These are phyloP conservation scores for Cyphomyrus discorhynchus DNA, from an alignment of 2,113 vertebrate genomes.

Conservation along the genomic window DNA sequence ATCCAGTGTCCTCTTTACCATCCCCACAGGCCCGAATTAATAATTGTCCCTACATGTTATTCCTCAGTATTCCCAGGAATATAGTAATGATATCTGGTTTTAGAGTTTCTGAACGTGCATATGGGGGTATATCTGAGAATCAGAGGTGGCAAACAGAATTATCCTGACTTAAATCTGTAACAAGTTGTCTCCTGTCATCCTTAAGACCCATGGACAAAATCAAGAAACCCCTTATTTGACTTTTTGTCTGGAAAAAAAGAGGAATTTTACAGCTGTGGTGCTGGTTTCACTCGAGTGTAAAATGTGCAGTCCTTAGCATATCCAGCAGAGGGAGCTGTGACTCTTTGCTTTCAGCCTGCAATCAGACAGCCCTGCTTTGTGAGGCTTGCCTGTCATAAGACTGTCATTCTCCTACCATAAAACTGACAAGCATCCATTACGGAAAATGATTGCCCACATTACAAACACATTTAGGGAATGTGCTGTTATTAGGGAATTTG, in stretches of 20 bases:
- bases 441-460: constrained; percentile 75
- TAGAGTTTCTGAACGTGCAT: neutral
- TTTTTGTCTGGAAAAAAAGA: neutral
- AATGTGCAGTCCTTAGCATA: neutral
- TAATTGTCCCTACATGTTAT: constrained; percentile 6
- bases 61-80: neutral
- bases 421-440: constrained; percentile 76
- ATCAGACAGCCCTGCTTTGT: constrained; percentile 31
- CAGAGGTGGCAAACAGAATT: neutral
- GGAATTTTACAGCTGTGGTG: neutral
- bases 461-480: constrained; percentile 75
- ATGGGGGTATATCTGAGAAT: neutral
- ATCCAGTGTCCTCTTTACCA: neutral
- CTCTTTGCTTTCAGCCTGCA: constrained; percentile 30
- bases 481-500: constrained; percentile 73
- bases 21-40: neutral
- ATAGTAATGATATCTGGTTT: constrained; percentile 6
- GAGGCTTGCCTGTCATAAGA: constrained; percentile 58
- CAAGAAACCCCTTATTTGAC: neutral
- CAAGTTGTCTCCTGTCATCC: neutral
- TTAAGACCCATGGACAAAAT: neutral
- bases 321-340: constrained; percentile 61
- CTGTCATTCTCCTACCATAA: constrained; percentile 68
- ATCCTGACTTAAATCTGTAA: neutral
- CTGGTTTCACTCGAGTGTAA: neutral